A percentile compares a stretch with the other conserved stretches of the same genome.
phyloP scores from a whole-genome alignment of 2,113 vertebrate genomes.

The Coptodon rendalli region DNA sequence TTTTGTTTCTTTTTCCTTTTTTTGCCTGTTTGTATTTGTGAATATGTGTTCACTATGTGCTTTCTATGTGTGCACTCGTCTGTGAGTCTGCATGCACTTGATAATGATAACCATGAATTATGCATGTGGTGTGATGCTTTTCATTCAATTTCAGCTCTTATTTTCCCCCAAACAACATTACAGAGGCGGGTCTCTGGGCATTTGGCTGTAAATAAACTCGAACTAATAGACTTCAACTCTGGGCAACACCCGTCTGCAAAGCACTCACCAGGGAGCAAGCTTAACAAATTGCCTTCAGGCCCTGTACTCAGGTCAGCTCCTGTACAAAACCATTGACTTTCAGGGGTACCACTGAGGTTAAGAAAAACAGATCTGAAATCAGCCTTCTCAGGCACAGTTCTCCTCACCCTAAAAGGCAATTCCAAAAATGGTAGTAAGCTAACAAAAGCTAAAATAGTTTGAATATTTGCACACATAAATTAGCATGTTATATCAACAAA shows the following conservation, averaged over 20 bases:
- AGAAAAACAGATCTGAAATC: conserved; percentile 36
- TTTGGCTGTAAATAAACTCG: conserved; percentile 71
- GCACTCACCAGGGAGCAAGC: conserved; percentile 46
- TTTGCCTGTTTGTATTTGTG: conserved; percentile 26
- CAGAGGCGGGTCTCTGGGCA: conserved; percentile 62
- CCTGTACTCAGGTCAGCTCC: conserved; percentile 49
- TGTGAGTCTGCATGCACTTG: conserved; percentile 53
- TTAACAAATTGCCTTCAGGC: conserved; percentile 58
- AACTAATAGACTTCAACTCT: conserved; percentile 69
- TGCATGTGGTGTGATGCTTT: conserved; percentile 65
- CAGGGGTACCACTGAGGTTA: neutral
- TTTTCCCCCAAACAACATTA: conserved; percentile 64
- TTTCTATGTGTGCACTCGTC: conserved; percentile 44
- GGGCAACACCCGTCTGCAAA: conserved; percentile 61
- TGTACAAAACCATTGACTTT: conserved; percentile 18
- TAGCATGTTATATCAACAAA: conserved; percentile 5
- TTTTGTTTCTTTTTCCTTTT: neutral
- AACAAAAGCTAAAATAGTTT: conserved; percentile 3
- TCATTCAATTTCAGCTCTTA: conserved; percentile 69
- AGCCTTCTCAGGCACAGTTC: neutral
- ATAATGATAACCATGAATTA: conserved; percentile 71
- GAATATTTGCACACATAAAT: conserved; percentile 33
- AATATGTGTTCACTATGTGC: conserved; percentile 10
- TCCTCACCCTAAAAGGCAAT: neutral
- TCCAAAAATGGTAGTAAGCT: neutral